phyloP scores from a whole-genome alignment of 2,888 invertebrate species.

The Nephrotoma flavescens region DNA sequence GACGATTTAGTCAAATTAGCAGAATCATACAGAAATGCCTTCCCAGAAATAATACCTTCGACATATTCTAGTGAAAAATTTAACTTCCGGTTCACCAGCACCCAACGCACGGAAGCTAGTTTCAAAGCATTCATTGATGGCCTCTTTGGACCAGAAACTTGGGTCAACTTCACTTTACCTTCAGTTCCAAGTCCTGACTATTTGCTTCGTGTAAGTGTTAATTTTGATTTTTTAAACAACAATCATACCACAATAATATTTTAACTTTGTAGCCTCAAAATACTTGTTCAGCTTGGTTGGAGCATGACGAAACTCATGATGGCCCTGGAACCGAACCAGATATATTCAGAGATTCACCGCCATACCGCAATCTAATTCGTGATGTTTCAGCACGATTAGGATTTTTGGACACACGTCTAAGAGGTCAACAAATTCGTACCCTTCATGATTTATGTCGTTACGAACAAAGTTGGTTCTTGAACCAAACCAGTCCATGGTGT shows the following conservation, averaged over 20 bases:
- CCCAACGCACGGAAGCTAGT: conserved; percentile 44
- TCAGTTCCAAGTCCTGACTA: conserved; percentile 26
- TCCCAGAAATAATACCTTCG: conserved; percentile 42
- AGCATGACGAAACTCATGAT: conserved; percentile 34
- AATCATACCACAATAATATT: background rate
- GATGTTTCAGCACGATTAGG: conserved; percentile 39
- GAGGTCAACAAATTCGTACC: background rate
- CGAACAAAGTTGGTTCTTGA: conserved; percentile 52
- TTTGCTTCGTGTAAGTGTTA: conserved; percentile 26
- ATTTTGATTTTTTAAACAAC: background rate
- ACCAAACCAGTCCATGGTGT: conserved; percentile 52
- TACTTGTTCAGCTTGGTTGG: conserved; percentile 44
- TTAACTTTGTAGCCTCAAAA: conserved; percentile 35
- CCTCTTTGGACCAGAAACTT: conserved; percentile 29
- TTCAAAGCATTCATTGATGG: conserved; percentile 47
- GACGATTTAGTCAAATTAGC: conserved; percentile 53
- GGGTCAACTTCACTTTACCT: conserved; percentile 17
- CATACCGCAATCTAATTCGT: conserved; percentile 30
- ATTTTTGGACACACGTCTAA: background rate
- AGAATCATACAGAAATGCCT: conserved; percentile 47
- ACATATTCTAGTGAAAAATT: conserved; percentile 38
- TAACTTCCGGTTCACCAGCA: conserved; percentile 46
- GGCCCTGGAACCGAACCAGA: conserved; percentile 27
- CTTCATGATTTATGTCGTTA: conserved; percentile 59
- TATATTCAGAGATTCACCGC: conserved; percentile 19